phyloP scores from a whole-genome alignment of 2,888 invertebrate species.

The Neoascia interrupta region DNA sequence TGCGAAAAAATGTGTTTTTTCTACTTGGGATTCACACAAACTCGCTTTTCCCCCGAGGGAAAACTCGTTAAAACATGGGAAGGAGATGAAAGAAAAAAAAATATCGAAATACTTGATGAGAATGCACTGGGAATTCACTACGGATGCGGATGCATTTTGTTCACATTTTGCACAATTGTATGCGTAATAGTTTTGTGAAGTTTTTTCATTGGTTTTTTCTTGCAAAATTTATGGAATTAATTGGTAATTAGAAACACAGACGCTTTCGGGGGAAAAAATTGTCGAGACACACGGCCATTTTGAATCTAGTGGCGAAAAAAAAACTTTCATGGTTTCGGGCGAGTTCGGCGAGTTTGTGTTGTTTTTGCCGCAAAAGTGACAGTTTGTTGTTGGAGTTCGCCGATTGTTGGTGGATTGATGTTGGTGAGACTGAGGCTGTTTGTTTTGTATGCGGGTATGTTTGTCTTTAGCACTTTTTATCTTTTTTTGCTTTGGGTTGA shows the following conservation, averaged over 20 bases:
- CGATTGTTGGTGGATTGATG: neutral
- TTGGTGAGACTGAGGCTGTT: conserved; percentile 10
- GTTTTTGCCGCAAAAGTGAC: conserved; percentile 61
- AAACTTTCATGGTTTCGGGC: conserved; percentile 63
- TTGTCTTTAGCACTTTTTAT: no score
- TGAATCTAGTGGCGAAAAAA: conserved; percentile 61
- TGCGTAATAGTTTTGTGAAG: conserved; percentile 33
- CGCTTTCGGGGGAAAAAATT: conserved; percentile 61
- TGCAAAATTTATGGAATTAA: conserved; percentile 44
- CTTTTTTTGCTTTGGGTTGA: no score
- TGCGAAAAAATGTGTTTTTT: conserved; percentile 49
- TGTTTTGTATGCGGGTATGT: no score
- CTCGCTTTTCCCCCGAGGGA: conserved; percentile 55
- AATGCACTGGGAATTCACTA: conserved; percentile 35
- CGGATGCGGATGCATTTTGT: neutral
- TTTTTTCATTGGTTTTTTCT: conserved; percentile 23
- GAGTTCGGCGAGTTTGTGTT: no score
- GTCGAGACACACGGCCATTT: conserved; percentile 67
- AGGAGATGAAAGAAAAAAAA: conserved; percentile 30
- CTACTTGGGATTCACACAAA: conserved; percentile 46
- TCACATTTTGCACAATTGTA: conserved; percentile 50
- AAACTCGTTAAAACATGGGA: conserved; percentile 59
- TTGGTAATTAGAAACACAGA: conserved; percentile 58
- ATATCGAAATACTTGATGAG: conserved; percentile 1
- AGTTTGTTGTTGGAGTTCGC: conserved; percentile 10